These are phyloP conservation scores for Punctoribates punctum DNA, from an alignment of 2,888 invertebrate genomes.

Conservation along the genomic window DNA sequence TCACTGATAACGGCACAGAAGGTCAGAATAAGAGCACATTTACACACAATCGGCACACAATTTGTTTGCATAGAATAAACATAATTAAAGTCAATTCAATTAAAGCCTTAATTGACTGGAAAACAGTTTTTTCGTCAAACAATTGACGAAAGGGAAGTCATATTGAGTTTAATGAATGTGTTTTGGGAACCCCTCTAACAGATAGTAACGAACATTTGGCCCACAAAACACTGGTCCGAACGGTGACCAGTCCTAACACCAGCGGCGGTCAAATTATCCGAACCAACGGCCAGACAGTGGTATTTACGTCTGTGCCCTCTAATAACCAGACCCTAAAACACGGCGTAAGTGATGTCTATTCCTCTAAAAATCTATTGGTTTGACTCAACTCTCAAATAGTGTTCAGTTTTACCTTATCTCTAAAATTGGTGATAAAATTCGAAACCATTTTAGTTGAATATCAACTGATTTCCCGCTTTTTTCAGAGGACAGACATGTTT, in stretches of 20 bases:
- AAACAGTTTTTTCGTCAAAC: not conserved
- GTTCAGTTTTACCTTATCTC: not conserved
- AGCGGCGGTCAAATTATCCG: not conserved
- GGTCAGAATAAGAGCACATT: not conserved
- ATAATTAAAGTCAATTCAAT: not conserved
- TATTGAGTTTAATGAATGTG: not conserved
- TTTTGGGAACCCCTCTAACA: conserved; percentile 2
- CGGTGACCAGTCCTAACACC: conserved; percentile 4
- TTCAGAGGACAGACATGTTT: too few relatives aligned
- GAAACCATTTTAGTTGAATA: too few relatives aligned
- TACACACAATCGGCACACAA: not conserved
- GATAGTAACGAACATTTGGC: not conserved
- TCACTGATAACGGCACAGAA: conserved; percentile 25
- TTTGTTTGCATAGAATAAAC: not conserved
- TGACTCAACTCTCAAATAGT: too few relatives aligned
- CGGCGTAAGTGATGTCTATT: not conserved
- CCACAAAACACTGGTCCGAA: not conserved
- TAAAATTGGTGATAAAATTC: too few relatives aligned
- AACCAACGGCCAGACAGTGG: conserved; percentile 38
- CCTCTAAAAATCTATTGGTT: not conserved
- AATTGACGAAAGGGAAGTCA: not conserved
- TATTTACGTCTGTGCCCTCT: conserved; percentile 15
- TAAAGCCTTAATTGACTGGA: not conserved
- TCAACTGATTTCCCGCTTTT: too few relatives aligned
- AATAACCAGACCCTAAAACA: conserved; percentile 10